These are phyloP conservation scores for Capricornis sumatraensis DNA, from an alignment of 2,113 vertebrate genomes.

Conservation along the genomic window DNA sequence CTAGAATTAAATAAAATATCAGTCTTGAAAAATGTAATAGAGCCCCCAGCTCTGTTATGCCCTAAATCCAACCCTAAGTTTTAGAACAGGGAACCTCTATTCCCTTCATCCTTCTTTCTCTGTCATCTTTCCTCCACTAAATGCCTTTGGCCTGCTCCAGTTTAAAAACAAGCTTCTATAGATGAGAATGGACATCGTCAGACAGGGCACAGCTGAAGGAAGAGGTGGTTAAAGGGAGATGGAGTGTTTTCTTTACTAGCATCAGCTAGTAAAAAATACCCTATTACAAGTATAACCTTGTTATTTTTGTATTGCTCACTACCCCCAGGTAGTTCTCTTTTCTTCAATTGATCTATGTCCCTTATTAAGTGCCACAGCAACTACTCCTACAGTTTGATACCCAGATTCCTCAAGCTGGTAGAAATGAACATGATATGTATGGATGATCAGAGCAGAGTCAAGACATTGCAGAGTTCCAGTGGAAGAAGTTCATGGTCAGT, in stretches of 20 bases:
- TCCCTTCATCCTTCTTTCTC: background rate
- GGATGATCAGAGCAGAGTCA: background rate
- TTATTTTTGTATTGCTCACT: background rate
- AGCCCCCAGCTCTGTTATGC: background rate
- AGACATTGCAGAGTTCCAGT: rapidly evolving
- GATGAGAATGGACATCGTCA: background rate
- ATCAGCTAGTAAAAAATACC: background rate
- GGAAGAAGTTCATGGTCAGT: background rate
- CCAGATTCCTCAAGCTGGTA: background rate
- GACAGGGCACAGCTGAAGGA: background rate
- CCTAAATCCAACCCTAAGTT: background rate
- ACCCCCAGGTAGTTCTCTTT: background rate
- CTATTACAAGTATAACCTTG: background rate
- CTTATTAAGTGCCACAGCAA: background rate
- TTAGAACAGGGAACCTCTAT: background rate
- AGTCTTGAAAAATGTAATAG: background rate
- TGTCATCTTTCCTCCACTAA: background rate
- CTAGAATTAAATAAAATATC: background rate
- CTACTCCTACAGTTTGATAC: background rate
- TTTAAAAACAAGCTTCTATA: background rate
- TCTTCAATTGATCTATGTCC: background rate
- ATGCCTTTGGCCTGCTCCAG: background rate
- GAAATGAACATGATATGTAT: background rate
- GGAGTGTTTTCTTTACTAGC: background rate
- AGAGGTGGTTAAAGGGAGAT: background rate